These are phyloP conservation scores for Oligia latruncula DNA, from an alignment of 2,888 invertebrate genomes.

Conservation along the genomic window DNA sequence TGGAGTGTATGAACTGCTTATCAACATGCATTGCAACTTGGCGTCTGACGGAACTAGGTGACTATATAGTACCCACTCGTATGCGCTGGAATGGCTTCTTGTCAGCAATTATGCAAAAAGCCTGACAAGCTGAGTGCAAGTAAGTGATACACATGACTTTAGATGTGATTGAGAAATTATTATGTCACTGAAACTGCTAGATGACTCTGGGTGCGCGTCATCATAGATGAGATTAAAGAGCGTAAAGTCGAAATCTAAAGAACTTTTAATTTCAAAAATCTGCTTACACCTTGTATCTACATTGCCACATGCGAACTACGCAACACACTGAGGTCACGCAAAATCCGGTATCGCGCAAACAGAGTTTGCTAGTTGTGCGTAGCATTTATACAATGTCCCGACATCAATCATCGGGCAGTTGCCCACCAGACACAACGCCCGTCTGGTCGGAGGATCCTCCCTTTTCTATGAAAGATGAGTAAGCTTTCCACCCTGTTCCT, in stretches of 20 bases:
- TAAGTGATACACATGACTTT: constrained; percentile 1
- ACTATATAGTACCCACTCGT: background rate
- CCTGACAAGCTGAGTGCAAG: background rate
- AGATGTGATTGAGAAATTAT: background rate
- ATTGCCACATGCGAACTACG: too few relatives aligned
- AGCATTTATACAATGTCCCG: too few relatives aligned
- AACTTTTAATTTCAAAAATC: background rate
- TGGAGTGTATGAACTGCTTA: constrained; percentile 31
- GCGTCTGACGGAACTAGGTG: constrained; percentile 39
- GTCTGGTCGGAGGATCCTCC: too few relatives aligned
- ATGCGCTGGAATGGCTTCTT: constrained; percentile 1
- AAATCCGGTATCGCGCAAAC: too few relatives aligned
- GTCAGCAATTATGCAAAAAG: constrained; percentile 25
- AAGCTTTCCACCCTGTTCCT: too few relatives aligned
- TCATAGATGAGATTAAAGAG: background rate
- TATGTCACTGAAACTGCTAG: background rate
- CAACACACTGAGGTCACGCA: too few relatives aligned
- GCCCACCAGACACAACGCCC: too few relatives aligned
- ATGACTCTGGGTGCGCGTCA: background rate
- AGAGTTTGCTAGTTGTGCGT: too few relatives aligned
- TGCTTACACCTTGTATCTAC: background rate
- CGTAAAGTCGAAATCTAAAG: background rate
- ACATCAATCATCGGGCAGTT: too few relatives aligned
- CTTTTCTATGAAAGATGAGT: too few relatives aligned
- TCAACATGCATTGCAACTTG: constrained; percentile 34